phyloP scores from a whole-genome alignment of 2,888 invertebrate genomes.

The Pheosia gnoma region DNA sequence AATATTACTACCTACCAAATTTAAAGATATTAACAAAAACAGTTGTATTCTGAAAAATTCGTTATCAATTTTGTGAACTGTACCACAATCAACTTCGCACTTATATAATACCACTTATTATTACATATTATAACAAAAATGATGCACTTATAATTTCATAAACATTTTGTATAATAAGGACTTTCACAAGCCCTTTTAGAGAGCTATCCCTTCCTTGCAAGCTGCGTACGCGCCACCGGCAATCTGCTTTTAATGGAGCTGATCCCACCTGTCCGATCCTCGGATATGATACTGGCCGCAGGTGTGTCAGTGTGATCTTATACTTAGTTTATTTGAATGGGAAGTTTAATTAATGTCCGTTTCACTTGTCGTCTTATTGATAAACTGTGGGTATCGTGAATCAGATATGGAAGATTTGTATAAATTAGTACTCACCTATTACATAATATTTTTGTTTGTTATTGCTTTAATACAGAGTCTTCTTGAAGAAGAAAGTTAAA shows the following conservation, averaged over 20 bases:
- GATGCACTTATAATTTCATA: neutral
- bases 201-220: slow-evolving; percentile 51
- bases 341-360: neutral
- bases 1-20: too few relatives aligned
- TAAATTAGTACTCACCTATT: neutral
- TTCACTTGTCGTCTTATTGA: neutral
- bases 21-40: too few relatives aligned
- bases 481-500: too few relatives aligned
- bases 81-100: too few relatives aligned
- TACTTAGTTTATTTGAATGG: neutral
- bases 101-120: too few relatives aligned
- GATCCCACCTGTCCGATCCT: slow-evolving; percentile 29
- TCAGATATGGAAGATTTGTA: neutral
- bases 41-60: too few relatives aligned
- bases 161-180: slow-evolving; percentile 36
- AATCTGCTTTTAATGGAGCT: slow-evolving; percentile 40
- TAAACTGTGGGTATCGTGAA: neutral
- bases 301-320: neutral
- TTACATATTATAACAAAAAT: too few relatives aligned
- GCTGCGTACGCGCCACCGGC: slow-evolving; percentile 31
- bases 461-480: too few relatives aligned
- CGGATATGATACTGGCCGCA: neutral
- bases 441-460: too few relatives aligned
- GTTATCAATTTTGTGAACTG: too few relatives aligned
- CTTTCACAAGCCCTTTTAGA: slow-evolving; percentile 72